A percentile compares a stretch with the other conserved stretches of the same genome.
phyloP scores from a whole-genome alignment of 1,140 invertebrate species.

The Druon quercuslanigerum region DNA sequence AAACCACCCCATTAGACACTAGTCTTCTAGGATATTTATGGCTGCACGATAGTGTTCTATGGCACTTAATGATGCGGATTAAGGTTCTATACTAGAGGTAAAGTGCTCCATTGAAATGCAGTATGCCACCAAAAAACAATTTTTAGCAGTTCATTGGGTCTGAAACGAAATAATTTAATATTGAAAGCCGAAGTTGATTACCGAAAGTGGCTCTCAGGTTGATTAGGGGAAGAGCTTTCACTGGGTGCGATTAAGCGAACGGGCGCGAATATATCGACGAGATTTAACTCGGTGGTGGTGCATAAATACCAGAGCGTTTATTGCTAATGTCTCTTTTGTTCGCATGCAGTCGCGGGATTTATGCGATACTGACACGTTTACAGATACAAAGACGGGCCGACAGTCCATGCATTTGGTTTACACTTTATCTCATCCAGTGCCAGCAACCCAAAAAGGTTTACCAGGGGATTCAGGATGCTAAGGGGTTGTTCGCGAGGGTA shows the following conservation, averaged over 20 bases:
- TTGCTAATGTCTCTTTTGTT: slow-evolving; percentile 35
- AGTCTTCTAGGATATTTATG: too few species aligned
- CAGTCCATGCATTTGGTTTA: slow-evolving; percentile 40
- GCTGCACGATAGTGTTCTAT: too few species aligned
- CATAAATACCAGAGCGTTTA: slow-evolving; percentile 32
- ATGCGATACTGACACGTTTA: slow-evolving; percentile 37
- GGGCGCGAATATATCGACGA: slow-evolving; percentile 32
- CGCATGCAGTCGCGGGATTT: slow-evolving; percentile 31
- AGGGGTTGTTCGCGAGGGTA: slow-evolving; percentile 58
- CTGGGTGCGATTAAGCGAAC: slow-evolving; percentile 17
- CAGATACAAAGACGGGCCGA: slow-evolving; percentile 35
- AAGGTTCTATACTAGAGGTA: too few species aligned
- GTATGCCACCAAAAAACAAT: too few species aligned
- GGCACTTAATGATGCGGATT: too few species aligned
- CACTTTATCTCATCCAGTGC: slow-evolving; percentile 45
- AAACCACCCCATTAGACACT: too few species aligned
- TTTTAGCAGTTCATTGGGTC: too few species aligned
- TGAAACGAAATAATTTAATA: slow-evolving; percentile 7
- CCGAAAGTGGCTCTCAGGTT: neutral
- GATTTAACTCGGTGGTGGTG: slow-evolving; percentile 25
- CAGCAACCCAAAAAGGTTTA: slow-evolving; percentile 54
- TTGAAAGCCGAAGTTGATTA: slow-evolving; percentile 10
- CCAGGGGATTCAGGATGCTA: slow-evolving; percentile 42
- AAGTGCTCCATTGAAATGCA: too few species aligned
- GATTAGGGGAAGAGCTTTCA: slow-evolving; percentile 5